Evolutionary conservation across 2,888 invertebrate genomes (phyloP).

Genomic region (Parelbella ahira): DNA sequence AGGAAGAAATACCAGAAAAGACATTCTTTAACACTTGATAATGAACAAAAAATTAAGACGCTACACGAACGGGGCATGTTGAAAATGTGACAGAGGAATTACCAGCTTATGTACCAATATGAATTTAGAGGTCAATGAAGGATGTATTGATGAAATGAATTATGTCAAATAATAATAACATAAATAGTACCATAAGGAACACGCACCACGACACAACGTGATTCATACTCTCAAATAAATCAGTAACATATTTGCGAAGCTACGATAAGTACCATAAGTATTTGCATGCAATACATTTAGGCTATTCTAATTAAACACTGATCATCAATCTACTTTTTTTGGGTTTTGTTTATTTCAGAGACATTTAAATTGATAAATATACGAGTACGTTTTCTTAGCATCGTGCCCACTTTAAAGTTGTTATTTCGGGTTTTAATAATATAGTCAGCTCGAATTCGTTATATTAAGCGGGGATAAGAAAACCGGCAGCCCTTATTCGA

Average conservation of each 20-base stretch:
- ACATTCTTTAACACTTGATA: not conserved
- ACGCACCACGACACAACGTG: constrained; percentile 13
- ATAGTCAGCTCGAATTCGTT: too few relatives aligned
- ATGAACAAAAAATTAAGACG: not conserved
- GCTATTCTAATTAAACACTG: constrained; percentile 22
- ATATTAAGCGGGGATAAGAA: not conserved
- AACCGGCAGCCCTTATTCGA: not conserved
- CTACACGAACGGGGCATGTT: constrained; percentile 25
- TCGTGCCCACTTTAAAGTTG: constrained; percentile 37
- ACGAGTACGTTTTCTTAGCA: constrained; percentile 29
- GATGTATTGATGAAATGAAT: too few relatives aligned
- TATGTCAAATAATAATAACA: too few relatives aligned
- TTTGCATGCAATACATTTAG: constrained; percentile 17
- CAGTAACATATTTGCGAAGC: constrained; percentile 15
- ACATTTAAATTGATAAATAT: constrained; percentile 28
- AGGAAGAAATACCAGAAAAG: too few relatives aligned
- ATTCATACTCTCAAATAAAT: not conserved
- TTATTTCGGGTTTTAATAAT: constrained; percentile 21
- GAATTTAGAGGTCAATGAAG: too few relatives aligned
- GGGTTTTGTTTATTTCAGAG: constrained; percentile 30
- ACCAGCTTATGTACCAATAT: constrained; percentile 2
- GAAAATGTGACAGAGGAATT: constrained; percentile 18
- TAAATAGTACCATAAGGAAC: not conserved
- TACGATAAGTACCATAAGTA: constrained; percentile 7
- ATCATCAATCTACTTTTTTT: constrained; percentile 32